These are phyloP conservation scores for Eulimnadia texana DNA, from an alignment of 1,140 invertebrate genomes.

Conservation along the genomic window DNA sequence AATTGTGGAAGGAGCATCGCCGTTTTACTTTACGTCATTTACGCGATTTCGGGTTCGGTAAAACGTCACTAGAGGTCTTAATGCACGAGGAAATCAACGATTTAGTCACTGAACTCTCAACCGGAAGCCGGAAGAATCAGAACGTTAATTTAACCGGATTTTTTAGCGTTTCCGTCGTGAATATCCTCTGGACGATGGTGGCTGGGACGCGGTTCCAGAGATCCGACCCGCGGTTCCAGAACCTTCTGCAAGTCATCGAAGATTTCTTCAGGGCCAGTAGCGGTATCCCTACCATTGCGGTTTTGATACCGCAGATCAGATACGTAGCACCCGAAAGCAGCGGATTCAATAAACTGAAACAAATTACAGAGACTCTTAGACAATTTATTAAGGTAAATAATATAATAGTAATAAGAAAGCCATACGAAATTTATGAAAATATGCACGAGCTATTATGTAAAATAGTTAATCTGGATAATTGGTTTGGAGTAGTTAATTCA, in stretches of 20 bases:
- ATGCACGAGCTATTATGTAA: too few relatives aligned
- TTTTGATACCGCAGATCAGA: slow-evolving; percentile 58
- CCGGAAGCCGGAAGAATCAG: neutral
- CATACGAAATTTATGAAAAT: too few relatives aligned
- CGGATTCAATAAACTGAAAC: slow-evolving; percentile 53
- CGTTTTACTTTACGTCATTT: slow-evolving; percentile 51
- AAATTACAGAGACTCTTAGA: neutral
- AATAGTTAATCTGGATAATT: too few relatives aligned
- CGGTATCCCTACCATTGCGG: slow-evolving; percentile 59
- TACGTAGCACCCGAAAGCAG: slow-evolving; percentile 55
- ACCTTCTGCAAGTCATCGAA: slow-evolving; percentile 7
- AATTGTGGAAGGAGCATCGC: slow-evolving; percentile 40
- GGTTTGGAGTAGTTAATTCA: too few relatives aligned
- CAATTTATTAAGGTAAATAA: slow-evolving; percentile 3
- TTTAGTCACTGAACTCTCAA: slow-evolving; percentile 9
- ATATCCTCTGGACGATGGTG: slow-evolving; percentile 75
- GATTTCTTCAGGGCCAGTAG: slow-evolving; percentile 33
- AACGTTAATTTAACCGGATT: slow-evolving; percentile 23
- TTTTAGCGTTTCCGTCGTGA: slow-evolving; percentile 42
- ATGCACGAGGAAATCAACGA: slow-evolving; percentile 24
- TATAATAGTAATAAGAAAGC: too few relatives aligned
- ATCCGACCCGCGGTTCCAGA: slow-evolving; percentile 22
- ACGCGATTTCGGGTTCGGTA: slow-evolving; percentile 54
- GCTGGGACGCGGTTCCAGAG: slow-evolving; percentile 47
- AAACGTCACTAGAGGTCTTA: slow-evolving; percentile 28